Evolutionary conservation across 2,888 invertebrate species (phyloP).

Genomic region (Ptychoptera contaminata): DNA sequence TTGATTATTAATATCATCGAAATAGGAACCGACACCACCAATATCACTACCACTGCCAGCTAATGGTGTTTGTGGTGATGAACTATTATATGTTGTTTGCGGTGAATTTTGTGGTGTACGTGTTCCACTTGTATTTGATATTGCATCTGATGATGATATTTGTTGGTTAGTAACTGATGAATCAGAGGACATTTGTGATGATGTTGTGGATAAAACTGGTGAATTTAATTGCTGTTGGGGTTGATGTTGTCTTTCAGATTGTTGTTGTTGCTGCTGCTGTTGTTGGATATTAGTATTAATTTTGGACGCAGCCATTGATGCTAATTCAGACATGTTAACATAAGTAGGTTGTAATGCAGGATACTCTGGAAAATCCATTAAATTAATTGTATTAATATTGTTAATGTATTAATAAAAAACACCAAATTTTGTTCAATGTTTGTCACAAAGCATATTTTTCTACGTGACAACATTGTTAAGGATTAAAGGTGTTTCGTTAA

Average conservation of each 20-base stretch:
- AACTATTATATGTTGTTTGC: slow-evolving; percentile 20
- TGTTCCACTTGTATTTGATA: slow-evolving; percentile 16
- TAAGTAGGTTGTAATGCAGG: slow-evolving; percentile 53
- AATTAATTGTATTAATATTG: background rate
- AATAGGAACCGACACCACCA: slow-evolving; percentile 8
- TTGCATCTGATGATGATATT: slow-evolving; percentile 11
- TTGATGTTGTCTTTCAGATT: slow-evolving; percentile 27
- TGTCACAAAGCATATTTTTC: too few species aligned
- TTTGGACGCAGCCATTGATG: slow-evolving; percentile 62
- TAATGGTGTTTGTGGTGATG: slow-evolving; percentile 23
- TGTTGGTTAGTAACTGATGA: slow-evolving; percentile 11
- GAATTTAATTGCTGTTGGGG: slow-evolving; percentile 25
- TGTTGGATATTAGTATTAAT: slow-evolving; percentile 37
- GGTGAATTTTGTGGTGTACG: slow-evolving; percentile 27
- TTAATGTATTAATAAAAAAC: background rate
- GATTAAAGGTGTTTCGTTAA: too few species aligned
- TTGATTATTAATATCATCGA: background rate
- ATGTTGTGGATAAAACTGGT: slow-evolving; percentile 12
- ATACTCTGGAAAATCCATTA: slow-evolving; percentile 11
- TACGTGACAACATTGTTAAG: too few species aligned
- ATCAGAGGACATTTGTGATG: slow-evolving; percentile 25
- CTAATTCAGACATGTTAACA: slow-evolving; percentile 83
- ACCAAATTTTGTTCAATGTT: too few species aligned
- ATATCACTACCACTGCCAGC: slow-evolving; percentile 11
- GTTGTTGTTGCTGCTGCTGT: slow-evolving; percentile 14